Conservation (phyloP, 2,888 invertebrate genomes). For the Pristionchus fissidentatus region DNA sequence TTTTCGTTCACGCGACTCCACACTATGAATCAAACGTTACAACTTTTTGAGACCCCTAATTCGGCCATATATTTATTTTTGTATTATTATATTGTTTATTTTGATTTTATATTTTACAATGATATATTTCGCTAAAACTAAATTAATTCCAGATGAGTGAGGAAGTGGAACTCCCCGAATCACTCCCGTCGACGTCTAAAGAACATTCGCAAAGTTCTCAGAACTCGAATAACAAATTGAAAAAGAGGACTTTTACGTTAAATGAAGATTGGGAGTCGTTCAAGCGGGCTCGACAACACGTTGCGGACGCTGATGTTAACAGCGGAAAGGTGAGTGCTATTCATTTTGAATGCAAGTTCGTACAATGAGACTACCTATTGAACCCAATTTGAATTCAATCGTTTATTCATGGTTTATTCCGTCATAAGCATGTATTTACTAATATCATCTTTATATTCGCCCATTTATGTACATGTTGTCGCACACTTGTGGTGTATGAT, state of each 20-base stretch:
- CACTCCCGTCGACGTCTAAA: not conserved
- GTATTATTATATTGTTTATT: not conserved
- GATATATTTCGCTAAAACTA: not conserved
- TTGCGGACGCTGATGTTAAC: too few relatives aligned
- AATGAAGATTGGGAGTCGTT: not conserved
- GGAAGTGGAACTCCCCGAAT: not conserved
- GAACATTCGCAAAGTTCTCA: not conserved
- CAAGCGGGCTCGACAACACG: not conserved
- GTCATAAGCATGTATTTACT: too few relatives aligned
- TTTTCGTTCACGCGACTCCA: not conserved
- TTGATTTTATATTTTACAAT: not conserved
- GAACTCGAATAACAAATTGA: not conserved
- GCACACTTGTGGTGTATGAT: too few relatives aligned
- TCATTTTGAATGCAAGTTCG: too few relatives aligned
- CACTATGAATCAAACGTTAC: constrained; percentile 12
- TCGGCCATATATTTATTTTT: not conserved
- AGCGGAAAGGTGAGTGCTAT: too few relatives aligned
- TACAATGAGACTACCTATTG: too few relatives aligned
- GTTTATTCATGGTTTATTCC: too few relatives aligned
- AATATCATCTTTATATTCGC: too few relatives aligned
- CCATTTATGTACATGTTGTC: too few relatives aligned
- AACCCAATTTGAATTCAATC: too few relatives aligned
- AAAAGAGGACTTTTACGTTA: not conserved
- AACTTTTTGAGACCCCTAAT: constrained; percentile 17
- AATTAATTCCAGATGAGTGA: constrained; percentile 9